Percentiles rank a stretch among this genome's conserved stretches.
Conservation (phyloP, 2,113 vertebrate genomes). For the Antechinus stuartii region DNA sequence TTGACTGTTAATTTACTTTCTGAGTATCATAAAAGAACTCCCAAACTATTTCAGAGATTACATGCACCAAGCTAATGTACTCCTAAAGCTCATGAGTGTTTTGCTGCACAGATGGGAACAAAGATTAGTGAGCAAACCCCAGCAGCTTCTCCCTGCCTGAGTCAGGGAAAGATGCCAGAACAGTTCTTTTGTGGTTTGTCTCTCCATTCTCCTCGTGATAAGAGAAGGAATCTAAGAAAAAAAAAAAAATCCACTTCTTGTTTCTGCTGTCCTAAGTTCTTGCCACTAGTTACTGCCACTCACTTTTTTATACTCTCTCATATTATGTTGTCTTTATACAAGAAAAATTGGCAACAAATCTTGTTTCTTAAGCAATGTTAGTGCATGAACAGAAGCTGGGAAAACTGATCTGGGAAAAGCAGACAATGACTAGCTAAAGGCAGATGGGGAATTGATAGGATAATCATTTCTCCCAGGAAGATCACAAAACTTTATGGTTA, state of each 20-base stretch:
- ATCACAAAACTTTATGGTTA: not conserved
- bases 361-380: not conserved
- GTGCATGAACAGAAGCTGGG: not conserved
- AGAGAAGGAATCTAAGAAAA: not conserved
- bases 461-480: not conserved
- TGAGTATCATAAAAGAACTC: not conserved
- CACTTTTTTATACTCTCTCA: not conserved
- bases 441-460: not conserved
- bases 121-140: no score
- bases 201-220: not conserved
- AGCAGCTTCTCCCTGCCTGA: no score
- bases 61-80: no score
- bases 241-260: not conserved
- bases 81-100: no score
- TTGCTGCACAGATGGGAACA: no score
- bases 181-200: not conserved
- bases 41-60: not conserved
- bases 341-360: not conserved
- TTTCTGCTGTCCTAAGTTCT: not conserved
- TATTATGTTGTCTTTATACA: not conserved
- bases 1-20: not conserved
- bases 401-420: not conserved
- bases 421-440: not conserved
- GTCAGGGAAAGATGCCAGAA: no score
- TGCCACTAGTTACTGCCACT: not conserved